Conservation (phyloP, 2,797 vertebrate genomes). For the Pipistrellus kuhlii region DNA sequence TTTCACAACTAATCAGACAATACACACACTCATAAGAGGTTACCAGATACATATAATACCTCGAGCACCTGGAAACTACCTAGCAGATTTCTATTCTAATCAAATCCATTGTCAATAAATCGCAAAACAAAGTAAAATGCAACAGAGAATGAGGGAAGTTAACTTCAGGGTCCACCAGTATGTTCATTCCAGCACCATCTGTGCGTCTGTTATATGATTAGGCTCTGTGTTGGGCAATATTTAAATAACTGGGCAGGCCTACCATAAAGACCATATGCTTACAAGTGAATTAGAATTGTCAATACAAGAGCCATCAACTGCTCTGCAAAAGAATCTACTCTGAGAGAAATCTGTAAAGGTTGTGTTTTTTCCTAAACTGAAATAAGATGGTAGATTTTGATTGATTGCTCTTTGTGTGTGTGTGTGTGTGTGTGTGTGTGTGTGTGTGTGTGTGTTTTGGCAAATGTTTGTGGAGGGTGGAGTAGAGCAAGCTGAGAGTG, state of each 20-base stretch:
- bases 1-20: conserved; percentile 57
- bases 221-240: conserved; percentile 69
- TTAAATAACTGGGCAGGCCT: conserved; percentile 72
- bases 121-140: conserved; percentile 85
- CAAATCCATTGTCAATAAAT: conserved; percentile 83
- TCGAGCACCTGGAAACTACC: conserved; percentile 74
- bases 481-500: not conserved
- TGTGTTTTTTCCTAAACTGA: not conserved
- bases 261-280: conserved; percentile 38
- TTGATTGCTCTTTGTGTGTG: not conserved
- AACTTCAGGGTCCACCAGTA: conserved; percentile 74
- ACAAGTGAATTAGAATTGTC: conserved; percentile 4
- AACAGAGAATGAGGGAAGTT: conserved; percentile 76
- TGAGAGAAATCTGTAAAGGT: not conserved
- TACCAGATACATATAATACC: conserved; percentile 70
- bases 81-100: conserved; percentile 80
- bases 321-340: not conserved
- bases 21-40: conserved; percentile 51
- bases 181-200: conserved; percentile 79
- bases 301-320: conserved; percentile 23
- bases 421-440: too few relatives aligned
- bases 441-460: not conserved
- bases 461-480: not conserved
- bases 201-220: conserved; percentile 80
- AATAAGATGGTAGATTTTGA: not conserved